Percentiles rank a stretch among this genome's conserved stretches.
phyloP scores from a whole-genome alignment of 2,113 vertebrate genomes.

The Scophthalmus maximus region DNA sequence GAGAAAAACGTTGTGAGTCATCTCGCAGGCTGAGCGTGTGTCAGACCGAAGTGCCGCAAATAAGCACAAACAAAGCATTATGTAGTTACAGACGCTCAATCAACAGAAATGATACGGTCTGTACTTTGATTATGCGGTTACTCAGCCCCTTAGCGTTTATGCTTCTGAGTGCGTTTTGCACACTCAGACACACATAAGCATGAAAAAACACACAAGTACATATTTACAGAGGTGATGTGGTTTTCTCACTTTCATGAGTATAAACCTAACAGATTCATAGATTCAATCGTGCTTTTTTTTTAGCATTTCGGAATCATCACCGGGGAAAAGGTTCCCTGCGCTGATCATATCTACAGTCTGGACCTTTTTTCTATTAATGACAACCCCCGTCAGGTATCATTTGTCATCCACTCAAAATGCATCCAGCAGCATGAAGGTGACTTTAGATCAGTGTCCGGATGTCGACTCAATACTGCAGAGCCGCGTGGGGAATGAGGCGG shows the following conservation, averaged over 20 bases:
- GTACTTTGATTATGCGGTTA: conserved; percentile 59
- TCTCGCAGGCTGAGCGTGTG: conserved; percentile 18
- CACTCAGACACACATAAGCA: conserved; percentile 11
- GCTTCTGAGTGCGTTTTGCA: conserved; percentile 26
- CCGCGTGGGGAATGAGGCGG: background rate
- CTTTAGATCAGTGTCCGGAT: background rate
- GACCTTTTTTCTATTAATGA: background rate
- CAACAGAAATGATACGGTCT: conserved; percentile 57
- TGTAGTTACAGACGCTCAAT: conserved; percentile 64
- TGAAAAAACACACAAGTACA: conserved; percentile 15
- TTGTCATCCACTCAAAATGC: background rate
- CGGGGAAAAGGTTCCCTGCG: background rate
- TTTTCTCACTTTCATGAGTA: background rate
- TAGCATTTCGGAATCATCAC: background rate
- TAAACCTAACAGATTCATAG: too few species aligned
- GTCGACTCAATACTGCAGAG: background rate
- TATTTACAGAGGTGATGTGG: conserved; percentile 6
- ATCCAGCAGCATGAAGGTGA: conserved; percentile 23
- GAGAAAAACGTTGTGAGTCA: conserved; percentile 66
- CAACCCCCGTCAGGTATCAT: conserved; percentile 1
- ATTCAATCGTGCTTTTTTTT: too few species aligned
- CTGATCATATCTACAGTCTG: background rate
- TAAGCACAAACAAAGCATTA: conserved; percentile 47
- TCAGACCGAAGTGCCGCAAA: conserved; percentile 46
- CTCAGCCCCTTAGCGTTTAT: conserved; percentile 22